Base-by-base conservation (phyloP, 2,113 vertebrate species). In the Podarcis raffonei region DNA sequence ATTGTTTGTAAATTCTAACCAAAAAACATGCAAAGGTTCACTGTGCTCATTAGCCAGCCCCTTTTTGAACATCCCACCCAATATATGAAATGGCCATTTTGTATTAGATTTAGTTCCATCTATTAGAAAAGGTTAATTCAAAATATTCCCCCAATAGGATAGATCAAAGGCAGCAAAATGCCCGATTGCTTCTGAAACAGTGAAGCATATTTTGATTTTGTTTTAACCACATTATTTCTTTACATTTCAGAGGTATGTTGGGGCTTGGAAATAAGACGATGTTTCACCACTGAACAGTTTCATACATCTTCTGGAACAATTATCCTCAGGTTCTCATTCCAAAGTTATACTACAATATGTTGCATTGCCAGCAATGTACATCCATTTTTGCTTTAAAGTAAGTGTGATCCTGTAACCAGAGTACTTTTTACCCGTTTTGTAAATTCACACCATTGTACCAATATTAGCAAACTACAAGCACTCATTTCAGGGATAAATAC, bases 1-100 rank as follows among this genome's bases (percentile, higher is more conserved):
- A 97, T 98, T 90, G 88, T 94, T 94, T 96, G 95, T 96, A 95
- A 97, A 97, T 96, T 96, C 97, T 93, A 97, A 96, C 95, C 91
- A 96, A 98, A 98, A 96, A 98, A 97, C 97, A 97, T 98, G 98
- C 98, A 98, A 98, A 98, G 98, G 98, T 98, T 98, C 97, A 98
- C 98, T 98, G 97, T 96, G 98, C 98, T 98, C 96, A 96, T 92
- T 92, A 95, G 90, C 89, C 94, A 96, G 90, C 92, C 91, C 94
- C 92, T 94, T 96, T 76, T 96, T 93, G 92, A 93, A 82, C 7
- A 81, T 77, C 89, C 90, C 90, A 96, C 94, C 95, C 97, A 96
- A 95, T 94, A 94, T 59, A 92, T 62, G 92, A 65, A 95, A 94
- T 32, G 86, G 93, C 87, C 68, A 65, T n/a, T 95, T 93, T 76